These are phyloP conservation scores for Procavia capensis DNA, from an alignment of 2,113 vertebrate genomes.

Conservation along the genomic window DNA sequence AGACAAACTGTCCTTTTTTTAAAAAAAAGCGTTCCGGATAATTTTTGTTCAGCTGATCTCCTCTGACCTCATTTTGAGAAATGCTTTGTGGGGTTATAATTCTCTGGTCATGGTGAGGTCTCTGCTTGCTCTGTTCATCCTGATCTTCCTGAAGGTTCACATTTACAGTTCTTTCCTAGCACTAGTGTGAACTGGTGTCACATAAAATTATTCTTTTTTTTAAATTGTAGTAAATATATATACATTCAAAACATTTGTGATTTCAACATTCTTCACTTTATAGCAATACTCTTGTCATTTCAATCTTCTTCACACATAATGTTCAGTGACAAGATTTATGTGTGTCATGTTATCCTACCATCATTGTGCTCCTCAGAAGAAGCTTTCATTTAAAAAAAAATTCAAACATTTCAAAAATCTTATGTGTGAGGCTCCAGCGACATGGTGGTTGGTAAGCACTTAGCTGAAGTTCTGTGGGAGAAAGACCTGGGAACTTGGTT, in stretches of 20 bases:
- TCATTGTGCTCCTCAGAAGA: not conserved
- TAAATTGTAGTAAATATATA: not conserved
- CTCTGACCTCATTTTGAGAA: slow-evolving; percentile 10
- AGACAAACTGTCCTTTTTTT: not conserved
- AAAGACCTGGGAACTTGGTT: not conserved
- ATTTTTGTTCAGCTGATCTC: not conserved
- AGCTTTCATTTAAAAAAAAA: not conserved
- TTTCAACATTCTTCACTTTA: not conserved
- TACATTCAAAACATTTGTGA: not conserved
- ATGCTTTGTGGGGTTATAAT: not conserved
- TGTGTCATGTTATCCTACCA: not conserved
- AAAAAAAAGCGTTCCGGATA: not conserved
- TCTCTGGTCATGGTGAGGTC: not conserved
- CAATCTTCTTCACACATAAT: not conserved
- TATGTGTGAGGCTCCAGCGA: not conserved
- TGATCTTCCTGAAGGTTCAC: not conserved
- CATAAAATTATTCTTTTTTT: not conserved
- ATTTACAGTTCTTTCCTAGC: not conserved
- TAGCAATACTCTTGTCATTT: not conserved
- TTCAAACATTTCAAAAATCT: not conserved
- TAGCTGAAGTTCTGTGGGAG: not conserved
- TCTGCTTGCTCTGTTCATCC: not conserved
- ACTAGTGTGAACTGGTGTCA: not conserved
- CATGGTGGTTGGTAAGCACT: not conserved
- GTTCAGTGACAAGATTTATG: not conserved